Base-by-base conservation (phyloP, 2,888 invertebrate genomes). In the Bombylius discolor region DNA sequence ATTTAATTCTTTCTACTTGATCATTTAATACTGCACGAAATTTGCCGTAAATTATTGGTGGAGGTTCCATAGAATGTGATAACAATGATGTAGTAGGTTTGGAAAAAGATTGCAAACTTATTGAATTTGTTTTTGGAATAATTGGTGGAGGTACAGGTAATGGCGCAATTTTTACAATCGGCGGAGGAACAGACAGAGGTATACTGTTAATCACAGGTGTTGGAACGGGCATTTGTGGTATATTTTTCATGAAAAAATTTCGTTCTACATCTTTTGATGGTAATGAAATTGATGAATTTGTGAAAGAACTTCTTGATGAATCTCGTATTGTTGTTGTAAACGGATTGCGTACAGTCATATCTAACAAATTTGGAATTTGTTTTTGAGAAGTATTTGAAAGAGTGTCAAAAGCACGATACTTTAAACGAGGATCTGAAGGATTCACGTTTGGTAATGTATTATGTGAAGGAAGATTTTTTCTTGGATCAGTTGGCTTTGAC, bases 21-120 rank as follows among this genome's bases (percentile, higher is more conserved):
- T 68, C 67, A 59, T 68, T 67, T 4, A 65, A 55, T 12, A 61
- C 33, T 4, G 66, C 63, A 53, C 61, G 66, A 52, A 67, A 67
- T 49, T 65, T 62, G 11, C 61, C 60, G 23, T 55, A 57, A n/a
- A 1, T 23, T 7, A 5, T 31, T 6, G 9, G 8, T 11, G 31
- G 23, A 23, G 23, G 23, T 23, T 23, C 23, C 23, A 23, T 23
- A 23, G 23, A 23, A 23, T 23, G 23, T 23, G 45, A 36, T 6
- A 9, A 36, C 6, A 8, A 8, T 8, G 36, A 36, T 36, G 36
- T 36, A 36, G 36, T 8, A 8, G 36, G 36, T 8, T 36, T 8
- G 9, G 36, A 6, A 36, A 36, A 8, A 36, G 6, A 8, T 9
- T 36, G 6, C 6, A 9, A 36, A 36, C 1, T 36, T 36, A 36